Conservation (phyloP, 2,888 invertebrate species). For the Acleris laterana region DNA sequence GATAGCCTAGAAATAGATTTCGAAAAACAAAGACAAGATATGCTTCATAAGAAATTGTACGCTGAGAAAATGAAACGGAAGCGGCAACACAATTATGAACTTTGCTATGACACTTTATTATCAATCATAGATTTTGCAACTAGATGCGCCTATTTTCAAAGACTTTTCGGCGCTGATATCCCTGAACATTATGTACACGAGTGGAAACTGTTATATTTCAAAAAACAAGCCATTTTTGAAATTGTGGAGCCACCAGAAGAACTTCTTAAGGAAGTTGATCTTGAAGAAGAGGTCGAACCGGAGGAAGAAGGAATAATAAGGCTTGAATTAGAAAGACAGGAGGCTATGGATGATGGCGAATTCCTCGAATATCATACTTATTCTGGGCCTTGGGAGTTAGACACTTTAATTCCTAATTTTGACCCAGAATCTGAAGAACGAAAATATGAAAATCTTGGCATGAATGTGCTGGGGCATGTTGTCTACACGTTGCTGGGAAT, state of each 20-base stretch:
- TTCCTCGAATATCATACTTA: constrained; percentile 83
- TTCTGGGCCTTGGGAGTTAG: constrained; percentile 80
- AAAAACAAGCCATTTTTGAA: constrained; percentile 82
- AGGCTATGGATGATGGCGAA: constrained; percentile 80
- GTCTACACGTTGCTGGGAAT: constrained; percentile 80
- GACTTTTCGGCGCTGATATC: constrained; percentile 68
- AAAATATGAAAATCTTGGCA: constrained; percentile 73
- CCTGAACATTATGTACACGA: constrained; percentile 78
- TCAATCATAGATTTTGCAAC: constrained; percentile 83
- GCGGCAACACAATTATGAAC: constrained; percentile 72
- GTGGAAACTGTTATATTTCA: constrained; percentile 84
- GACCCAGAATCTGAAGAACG: constrained; percentile 71
- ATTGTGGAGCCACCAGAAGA: constrained; percentile 70
- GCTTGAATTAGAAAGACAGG: constrained; percentile 80
- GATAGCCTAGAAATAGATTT: constrained; percentile 79
- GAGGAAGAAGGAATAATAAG: constrained; percentile 73
- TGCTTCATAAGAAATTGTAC: constrained; percentile 82
- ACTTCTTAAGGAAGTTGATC: constrained; percentile 57
- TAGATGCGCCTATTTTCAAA: constrained; percentile 78
- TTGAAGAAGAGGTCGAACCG: constrained; percentile 55
- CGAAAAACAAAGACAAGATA: constrained; percentile 77
- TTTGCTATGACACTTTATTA: constrained; percentile 81
- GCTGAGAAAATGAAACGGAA: constrained; percentile 80
- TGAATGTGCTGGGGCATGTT: constrained; percentile 76
- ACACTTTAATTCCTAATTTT: constrained; percentile 71